These are phyloP conservation scores for Anarrhichthys ocellatus DNA, from an alignment of 2,113 vertebrate species.

Conservation along the genomic window DNA sequence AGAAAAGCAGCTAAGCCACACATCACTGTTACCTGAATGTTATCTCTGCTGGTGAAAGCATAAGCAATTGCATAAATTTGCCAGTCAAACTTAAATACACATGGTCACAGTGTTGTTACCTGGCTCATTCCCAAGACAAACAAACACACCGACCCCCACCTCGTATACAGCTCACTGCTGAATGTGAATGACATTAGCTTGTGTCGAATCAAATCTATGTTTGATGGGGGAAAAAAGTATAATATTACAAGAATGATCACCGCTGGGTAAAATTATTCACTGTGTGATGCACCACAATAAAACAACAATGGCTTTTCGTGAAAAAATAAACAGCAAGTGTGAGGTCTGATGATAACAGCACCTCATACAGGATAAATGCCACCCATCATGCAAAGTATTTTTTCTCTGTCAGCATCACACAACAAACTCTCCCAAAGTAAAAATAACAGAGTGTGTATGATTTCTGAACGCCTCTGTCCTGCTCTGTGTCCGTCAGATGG, in stretches of 20 bases:
- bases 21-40: conserved; percentile 39
- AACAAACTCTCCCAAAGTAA: neutral
- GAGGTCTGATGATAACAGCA: conserved; percentile 7
- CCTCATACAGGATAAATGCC: conserved; percentile 10
- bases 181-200: neutral
- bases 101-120: conserved; percentile 24
- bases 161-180: neutral
- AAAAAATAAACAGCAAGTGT: conserved; percentile 14
- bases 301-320: neutral
- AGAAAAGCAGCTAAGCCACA: conserved; percentile 1
- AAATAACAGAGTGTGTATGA: neutral
- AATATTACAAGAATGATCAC: neutral
- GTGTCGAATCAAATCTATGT: neutral
- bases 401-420: neutral
- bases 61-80: conserved; percentile 78
- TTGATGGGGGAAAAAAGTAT: neutral
- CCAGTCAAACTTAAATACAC: conserved; percentile 75
- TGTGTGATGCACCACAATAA: conserved; percentile 2
- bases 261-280: neutral
- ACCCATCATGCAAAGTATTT: conserved; percentile 30
- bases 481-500: conserved; percentile 64
- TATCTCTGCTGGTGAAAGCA: conserved; percentile 24
- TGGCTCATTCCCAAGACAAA: conserved; percentile 27
- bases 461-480: conserved; percentile 3
- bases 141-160: conserved; percentile 15